Base-by-base conservation (phyloP, 2,797 vertebrate genomes). In the Lacerta agilis region DNA sequence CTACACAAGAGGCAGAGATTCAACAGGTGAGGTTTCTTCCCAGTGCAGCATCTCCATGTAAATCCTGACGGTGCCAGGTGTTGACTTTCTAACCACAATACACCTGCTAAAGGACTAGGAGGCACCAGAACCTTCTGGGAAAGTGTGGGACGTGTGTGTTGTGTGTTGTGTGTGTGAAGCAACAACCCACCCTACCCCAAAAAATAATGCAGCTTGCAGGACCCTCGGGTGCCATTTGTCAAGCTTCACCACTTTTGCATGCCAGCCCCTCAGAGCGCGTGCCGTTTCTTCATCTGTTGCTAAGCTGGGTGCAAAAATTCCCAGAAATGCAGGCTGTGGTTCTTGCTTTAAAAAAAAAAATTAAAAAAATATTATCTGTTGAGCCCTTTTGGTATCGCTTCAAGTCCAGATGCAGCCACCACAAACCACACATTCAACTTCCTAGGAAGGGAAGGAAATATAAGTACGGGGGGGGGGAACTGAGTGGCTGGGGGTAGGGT, bases 251-350 rank as follows among this genome's bases (percentile, higher is more conserved):
- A 13, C 15, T 2, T 86, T 94, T 95, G 94, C 94, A 95, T 90
- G 83, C n/a, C 87, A 66, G 83, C 0, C 58, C 89, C 92, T 77
- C 78, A 79, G 89, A 91, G 91, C 88, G 29, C 36, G 45, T 87
- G 86, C 0, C 90, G 43, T 90, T 91, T 93, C 92, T 95, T 89
- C 89, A 87, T 15, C 82, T 67, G 91, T 89, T 64, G 33, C 69
- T 72, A 43, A 45, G 15, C 23, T 8, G 91, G 83, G 27, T 90
- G 87, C 61, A 89, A 93, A 90, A 91, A 93, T 95, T 95, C 95
- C 95, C 93, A 95, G 95, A 96, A 96, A 77, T 0, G 88, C 0
- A 41, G 94, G 89, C 92, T 36, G 82, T 2, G 82, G 36, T 90
- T 8, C 90, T 91, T 43, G 58, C 3, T 36, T 55, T 61, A 6